phyloP scores from a whole-genome alignment of 2,797 vertebrate genomes.

The Cetoscarus ocellatus region DNA sequence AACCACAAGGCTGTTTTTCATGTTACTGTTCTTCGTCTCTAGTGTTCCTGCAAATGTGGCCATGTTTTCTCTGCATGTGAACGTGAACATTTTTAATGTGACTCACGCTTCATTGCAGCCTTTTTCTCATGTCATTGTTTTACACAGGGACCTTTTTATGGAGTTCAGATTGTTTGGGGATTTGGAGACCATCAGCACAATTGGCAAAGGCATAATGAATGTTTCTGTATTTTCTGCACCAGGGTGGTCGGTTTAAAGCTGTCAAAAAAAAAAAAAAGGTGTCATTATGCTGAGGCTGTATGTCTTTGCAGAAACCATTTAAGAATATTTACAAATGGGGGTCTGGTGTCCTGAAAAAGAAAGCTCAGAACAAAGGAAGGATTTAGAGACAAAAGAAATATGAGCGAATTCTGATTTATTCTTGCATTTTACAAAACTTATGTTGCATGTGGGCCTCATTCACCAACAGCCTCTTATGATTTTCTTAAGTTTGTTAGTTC shows the following conservation, averaged over 20 bases:
- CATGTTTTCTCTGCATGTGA: slow-evolving; percentile 31
- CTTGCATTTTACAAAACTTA: slow-evolving; percentile 48
- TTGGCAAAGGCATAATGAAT: slow-evolving; percentile 62
- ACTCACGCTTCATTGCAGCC: slow-evolving; percentile 71
- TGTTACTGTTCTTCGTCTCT: slow-evolving; percentile 11
- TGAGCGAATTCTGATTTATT: slow-evolving; percentile 52
- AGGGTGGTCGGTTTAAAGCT: slow-evolving; percentile 38
- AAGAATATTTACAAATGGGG: background rate
- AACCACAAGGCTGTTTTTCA: slow-evolving; percentile 25
- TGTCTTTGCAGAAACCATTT: background rate
- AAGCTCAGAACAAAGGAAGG: slow-evolving; percentile 22
- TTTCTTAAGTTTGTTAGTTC: no score
- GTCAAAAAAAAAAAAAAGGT: slow-evolving; percentile 27
- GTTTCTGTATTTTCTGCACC: slow-evolving; percentile 51
- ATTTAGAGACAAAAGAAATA: slow-evolving; percentile 31
- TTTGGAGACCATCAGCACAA: slow-evolving; percentile 79
- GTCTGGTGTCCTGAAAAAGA: slow-evolving; percentile 16
- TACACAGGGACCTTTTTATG: slow-evolving; percentile 70
- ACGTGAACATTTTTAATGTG: slow-evolving; percentile 41
- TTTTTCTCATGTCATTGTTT: slow-evolving; percentile 77
- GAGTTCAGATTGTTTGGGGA: slow-evolving; percentile 81
- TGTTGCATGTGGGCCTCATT: slow-evolving; percentile 7
- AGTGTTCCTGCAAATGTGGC: slow-evolving; percentile 21
- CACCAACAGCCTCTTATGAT: no score
- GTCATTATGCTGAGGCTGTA: slow-evolving; percentile 22